A percentile compares a stretch with the other conserved stretches of the same genome.
These are phyloP conservation scores for Agrochola litura DNA, from an alignment of 2,888 invertebrate genomes.

Conservation along the genomic window DNA sequence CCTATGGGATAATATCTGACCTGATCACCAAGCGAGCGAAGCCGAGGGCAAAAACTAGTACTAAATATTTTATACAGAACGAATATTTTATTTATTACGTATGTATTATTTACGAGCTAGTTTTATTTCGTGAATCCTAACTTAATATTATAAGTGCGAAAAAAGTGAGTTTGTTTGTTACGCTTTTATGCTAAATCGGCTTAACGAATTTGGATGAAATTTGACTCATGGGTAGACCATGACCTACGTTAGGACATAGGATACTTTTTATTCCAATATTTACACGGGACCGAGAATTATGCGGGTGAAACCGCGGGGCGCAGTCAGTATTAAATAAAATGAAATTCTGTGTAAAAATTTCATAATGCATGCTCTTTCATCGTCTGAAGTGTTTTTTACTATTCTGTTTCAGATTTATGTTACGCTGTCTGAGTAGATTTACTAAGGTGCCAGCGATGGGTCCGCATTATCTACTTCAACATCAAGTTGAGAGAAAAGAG, in stretches of 20 bases:
- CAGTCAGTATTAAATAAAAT: background rate
- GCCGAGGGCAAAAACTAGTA: background rate
- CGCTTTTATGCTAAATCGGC: no score
- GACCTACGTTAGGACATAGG: no score
- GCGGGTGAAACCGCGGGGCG: no score
- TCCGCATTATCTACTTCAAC: background rate
- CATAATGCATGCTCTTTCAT: background rate
- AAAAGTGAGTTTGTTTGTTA: no score
- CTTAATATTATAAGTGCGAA: no score
- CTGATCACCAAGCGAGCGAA: background rate
- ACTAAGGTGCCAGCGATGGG: background rate
- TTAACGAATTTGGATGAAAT: no score
- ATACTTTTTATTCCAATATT: no score
- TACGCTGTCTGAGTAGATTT: background rate
- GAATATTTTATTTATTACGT: no score
- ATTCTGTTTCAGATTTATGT: background rate
- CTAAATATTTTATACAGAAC: background rate
- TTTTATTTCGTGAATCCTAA: slow-evolving; percentile 1
- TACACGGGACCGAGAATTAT: no score
- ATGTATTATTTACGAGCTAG: background rate
- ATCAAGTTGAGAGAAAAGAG: background rate
- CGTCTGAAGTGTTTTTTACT: background rate
- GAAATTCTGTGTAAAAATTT: slow-evolving; percentile 11
- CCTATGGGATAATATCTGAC: background rate
- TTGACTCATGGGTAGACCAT: no score